Conservation (phyloP, 2,113 vertebrate species). For the Thunnus maccoyii region DNA sequence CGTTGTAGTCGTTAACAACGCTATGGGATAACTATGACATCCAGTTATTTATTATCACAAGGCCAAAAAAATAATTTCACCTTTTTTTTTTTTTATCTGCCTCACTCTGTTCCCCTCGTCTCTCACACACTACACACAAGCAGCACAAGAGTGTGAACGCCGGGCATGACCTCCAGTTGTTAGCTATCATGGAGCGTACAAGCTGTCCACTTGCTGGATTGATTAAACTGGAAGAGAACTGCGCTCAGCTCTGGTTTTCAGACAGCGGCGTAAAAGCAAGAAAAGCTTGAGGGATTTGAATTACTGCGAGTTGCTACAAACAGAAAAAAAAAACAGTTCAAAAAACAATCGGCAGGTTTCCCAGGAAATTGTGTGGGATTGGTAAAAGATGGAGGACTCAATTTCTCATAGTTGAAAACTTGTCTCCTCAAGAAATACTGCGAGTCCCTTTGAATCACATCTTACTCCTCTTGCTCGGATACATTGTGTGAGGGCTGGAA, state of each 20-base stretch:
- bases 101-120: no score
- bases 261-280: neutral
- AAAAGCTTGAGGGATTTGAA: conserved; percentile 48
- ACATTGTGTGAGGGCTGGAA: neutral
- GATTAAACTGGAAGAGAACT: conserved; percentile 17
- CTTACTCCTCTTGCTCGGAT: neutral
- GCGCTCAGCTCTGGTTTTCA: conserved; percentile 18
- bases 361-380: neutral
- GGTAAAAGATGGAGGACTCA: conserved; percentile 6
- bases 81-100: neutral
- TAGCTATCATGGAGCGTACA: conserved; percentile 7
- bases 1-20: neutral
- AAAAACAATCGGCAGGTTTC: neutral
- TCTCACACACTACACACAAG: conserved; percentile 1
- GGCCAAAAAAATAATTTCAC: neutral
- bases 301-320: neutral
- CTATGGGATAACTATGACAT: accelerated
- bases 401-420: conserved; percentile 13
- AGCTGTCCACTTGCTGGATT: conserved; percentile 29
- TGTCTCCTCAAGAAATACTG: neutral
- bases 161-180: conserved; percentile 13
- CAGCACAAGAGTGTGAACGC: neutral
- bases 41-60: neutral
- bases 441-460: neutral
- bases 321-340: neutral